Evolutionary conservation across 2,888 invertebrate species (phyloP).

Genomic region (Drosophila affinis): DNA sequence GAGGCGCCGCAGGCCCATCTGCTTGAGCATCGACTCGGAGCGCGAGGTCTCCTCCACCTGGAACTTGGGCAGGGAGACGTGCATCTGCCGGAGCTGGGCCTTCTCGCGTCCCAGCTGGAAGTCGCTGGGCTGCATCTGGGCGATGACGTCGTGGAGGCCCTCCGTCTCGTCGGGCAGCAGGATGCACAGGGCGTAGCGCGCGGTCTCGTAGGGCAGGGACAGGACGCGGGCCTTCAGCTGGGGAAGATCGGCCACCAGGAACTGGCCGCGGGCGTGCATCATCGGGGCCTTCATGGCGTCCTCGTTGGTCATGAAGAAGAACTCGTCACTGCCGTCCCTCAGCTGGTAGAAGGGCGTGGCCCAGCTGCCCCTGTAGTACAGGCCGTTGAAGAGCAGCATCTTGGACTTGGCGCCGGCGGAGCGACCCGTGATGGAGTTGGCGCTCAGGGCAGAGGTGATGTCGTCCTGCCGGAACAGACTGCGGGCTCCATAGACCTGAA

Average conservation of each 20-base stretch:
- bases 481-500: constrained; percentile 82
- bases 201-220: constrained; percentile 90
- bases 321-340: constrained; percentile 83
- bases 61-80: constrained; percentile 86
- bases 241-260: constrained; percentile 86
- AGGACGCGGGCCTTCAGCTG: constrained; percentile 88
- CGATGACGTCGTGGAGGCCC: constrained; percentile 85
- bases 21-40: constrained; percentile 85
- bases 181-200: constrained; percentile 86
- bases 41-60: constrained; percentile 87
- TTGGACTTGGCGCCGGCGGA: constrained; percentile 84
- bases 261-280: constrained; percentile 88
- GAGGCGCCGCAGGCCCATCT: constrained; percentile 86
- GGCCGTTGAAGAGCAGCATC: constrained; percentile 89
- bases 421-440: constrained; percentile 86
- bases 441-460: constrained; percentile 86
- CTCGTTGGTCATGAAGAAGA: constrained; percentile 87
- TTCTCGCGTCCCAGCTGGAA: constrained; percentile 60
- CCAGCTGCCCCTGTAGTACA: constrained; percentile 93
- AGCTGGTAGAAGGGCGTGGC: constrained; percentile 86
- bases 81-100: constrained; percentile 81
- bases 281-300: constrained; percentile 87
- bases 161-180: constrained; percentile 86
- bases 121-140: constrained; percentile 85
- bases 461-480: constrained; percentile 85